Evolutionary conservation across 2,797 vertebrate genomes (phyloP).

Genomic region (Scyliorhinus canicula): DNA sequence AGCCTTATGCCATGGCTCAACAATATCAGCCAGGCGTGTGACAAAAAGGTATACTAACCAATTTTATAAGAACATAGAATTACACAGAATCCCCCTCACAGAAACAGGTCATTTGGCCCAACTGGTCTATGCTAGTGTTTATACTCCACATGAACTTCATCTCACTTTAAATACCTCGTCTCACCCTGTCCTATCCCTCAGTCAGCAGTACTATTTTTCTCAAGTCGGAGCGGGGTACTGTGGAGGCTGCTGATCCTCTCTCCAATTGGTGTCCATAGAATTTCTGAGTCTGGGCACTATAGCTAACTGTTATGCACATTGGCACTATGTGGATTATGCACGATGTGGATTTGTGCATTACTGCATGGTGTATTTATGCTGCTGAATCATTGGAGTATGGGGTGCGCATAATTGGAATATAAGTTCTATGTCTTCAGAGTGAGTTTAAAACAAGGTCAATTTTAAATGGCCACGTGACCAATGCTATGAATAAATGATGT

Average conservation of each 20-base stretch:
- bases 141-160: not conserved
- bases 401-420: not conserved
- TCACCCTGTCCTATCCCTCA: not conserved
- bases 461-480: not conserved
- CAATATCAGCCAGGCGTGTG: constrained; percentile 89
- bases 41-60: not conserved
- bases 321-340: no score
- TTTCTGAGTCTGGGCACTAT: not conserved
- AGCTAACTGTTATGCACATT: not conserved
- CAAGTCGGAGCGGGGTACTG: not conserved
- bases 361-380: not conserved
- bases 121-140: not conserved
- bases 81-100: not conserved
- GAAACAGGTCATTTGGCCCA: not conserved
- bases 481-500: not conserved
- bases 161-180: not conserved
- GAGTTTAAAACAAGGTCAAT: not conserved
- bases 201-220: not conserved
- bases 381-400: not conserved
- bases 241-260: not conserved
- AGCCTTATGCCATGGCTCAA: constrained; percentile 91
- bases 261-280: not conserved
- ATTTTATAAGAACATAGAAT: not conserved
- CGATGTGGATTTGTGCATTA: not conserved
- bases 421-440: not conserved